Evolutionary conservation across 2,113 vertebrate species (phyloP).

Genomic region (Hepsetus odoe): DNA sequence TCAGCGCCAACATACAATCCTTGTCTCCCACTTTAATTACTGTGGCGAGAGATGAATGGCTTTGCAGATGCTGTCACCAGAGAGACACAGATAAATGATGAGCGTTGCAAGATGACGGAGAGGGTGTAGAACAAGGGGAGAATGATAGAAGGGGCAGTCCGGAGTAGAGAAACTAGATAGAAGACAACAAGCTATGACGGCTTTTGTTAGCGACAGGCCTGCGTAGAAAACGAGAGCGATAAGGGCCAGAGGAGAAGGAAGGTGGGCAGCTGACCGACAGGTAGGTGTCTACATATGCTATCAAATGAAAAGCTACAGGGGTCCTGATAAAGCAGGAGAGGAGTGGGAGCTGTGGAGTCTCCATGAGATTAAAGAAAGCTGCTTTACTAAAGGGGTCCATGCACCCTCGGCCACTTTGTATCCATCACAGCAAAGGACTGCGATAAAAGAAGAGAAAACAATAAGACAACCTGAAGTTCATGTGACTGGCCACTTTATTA

Average conservation of each 20-base stretch:
- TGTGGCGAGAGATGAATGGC: conserved; percentile 5
- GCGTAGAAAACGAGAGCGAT: conserved; percentile 9
- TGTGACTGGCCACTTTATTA: no score
- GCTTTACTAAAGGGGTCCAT: no score
- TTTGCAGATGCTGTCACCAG: conserved; percentile 20
- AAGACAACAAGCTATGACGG: neutral
- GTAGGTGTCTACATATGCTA: neutral
- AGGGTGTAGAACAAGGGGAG: conserved; percentile 15
- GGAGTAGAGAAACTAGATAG: neutral
- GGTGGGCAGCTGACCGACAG: neutral
- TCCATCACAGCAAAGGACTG: no score
- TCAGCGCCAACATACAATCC: neutral
- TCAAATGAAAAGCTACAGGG: neutral
- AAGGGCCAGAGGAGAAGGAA: neutral
- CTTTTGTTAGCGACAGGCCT: conserved; percentile 1
- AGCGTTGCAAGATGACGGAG: conserved; percentile 21
- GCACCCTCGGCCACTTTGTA: no score
- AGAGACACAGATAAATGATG: conserved; percentile 17
- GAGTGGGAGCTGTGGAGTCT: neutral
- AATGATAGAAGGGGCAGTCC: neutral
- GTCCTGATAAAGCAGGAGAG: neutral
- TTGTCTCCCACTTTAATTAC: neutral
- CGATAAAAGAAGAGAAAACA: no score
- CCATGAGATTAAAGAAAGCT: neutral
- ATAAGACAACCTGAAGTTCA: no score